Evolutionary conservation across 2,113 vertebrate genomes (phyloP).

Genomic region (Pelusios castaneus): DNA sequence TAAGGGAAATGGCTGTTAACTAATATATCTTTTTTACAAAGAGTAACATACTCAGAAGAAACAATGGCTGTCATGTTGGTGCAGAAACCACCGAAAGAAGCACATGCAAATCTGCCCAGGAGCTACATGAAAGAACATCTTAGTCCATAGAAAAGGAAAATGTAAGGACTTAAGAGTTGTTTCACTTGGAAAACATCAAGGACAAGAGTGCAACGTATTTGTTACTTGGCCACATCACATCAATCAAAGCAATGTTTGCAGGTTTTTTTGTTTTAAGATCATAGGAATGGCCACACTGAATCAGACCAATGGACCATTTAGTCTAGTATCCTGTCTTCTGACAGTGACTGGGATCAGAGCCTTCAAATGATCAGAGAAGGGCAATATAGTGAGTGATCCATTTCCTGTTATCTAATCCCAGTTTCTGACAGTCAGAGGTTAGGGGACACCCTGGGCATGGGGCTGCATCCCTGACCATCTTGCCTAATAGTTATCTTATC

Average conservation of each 20-base stretch:
- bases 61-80: neutral
- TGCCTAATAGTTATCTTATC: neutral
- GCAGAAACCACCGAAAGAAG: neutral
- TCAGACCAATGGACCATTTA: neutral
- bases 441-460: neutral
- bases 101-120: too few species aligned
- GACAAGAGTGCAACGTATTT: too few species aligned
- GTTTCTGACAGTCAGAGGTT: neutral
- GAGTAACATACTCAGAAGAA: neutral
- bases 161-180: too few species aligned
- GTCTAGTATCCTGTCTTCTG: neutral
- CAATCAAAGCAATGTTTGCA: too few species aligned
- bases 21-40: neutral
- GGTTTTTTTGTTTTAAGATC: too few species aligned
- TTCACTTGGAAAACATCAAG: too few species aligned
- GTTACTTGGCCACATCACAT: too few species aligned
- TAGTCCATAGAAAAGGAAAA: too few species aligned
- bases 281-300: neutral
- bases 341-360: neutral
- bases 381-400: neutral
- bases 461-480: neutral
- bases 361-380: neutral
- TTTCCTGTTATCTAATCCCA: neutral
- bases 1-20: neutral
- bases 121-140: too few species aligned